Evolutionary conservation across 2,797 vertebrate species (phyloP), one percentile per base, ranked within the genome.

Genomic region (Falco naumanni): DNA sequence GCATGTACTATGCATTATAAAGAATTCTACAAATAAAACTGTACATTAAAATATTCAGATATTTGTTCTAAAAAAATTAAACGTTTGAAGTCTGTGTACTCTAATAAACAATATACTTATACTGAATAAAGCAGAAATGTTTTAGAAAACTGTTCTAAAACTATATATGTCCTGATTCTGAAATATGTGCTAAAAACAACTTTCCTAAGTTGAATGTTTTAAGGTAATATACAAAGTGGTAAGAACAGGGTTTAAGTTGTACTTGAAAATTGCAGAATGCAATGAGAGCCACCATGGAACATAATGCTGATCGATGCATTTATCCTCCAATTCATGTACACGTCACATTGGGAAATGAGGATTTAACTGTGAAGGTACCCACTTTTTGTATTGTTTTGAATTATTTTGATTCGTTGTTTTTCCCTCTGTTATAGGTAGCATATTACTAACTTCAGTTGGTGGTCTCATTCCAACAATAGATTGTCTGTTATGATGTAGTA

Each of bases 211-310:
- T 34, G 9, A 8, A 15, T 78, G 13, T 50, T 63, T 88, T 65
- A 89, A 80, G 51, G 41, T 78, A 76, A 82, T n/a, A 59, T 16
- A 57, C 5, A 10, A 87, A 88, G 20, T 54, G 24, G 14, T 74
- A 81, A 77, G 22, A 79, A 45, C 20, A 76, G n/a, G 18, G 74
- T 86, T 90, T 87, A 87, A 59, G 11, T 69, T 90, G 28, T 95
- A 68, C 64, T 95, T 97, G 31, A 78, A 89, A 93, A 86, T 97
- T 87, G 96, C 97, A 99, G 99, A 99, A 99, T 65, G 99, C 99
- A 90, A 99, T 99, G 99, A 98, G 99, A 68, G 99, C 99, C 74
- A 99, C 99, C 66, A 99, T 99, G 99, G 99, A 99, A 96, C 97
- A 99, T 47, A 95, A 99, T 13, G 99, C 98, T 4, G 99, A 99